A percentile compares a stretch with the other conserved stretches of the same genome.
phyloP scores from a whole-genome alignment of 2,888 invertebrate species.

The Lycocerus yunnanus region DNA sequence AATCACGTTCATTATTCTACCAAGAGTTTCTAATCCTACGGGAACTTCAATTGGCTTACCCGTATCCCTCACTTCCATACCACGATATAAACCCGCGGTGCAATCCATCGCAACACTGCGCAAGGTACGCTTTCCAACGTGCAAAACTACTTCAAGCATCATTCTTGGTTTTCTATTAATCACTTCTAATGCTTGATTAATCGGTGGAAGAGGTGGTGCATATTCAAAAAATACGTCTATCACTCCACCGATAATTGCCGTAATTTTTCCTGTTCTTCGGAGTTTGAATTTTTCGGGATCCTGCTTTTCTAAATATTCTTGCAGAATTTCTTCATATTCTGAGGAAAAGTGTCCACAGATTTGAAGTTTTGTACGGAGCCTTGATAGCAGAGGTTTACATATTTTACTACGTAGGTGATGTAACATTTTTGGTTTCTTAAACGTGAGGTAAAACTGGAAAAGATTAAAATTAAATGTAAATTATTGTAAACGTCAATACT shows the following conservation, averaged over 20 bases:
- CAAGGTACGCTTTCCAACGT: slow-evolving; percentile 76
- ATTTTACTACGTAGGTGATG: neutral
- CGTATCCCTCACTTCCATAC: slow-evolving; percentile 78
- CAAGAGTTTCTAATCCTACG: slow-evolving; percentile 87
- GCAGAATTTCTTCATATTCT: neutral
- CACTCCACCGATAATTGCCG: slow-evolving; percentile 95
- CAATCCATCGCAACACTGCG: slow-evolving; percentile 93
- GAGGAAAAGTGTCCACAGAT: neutral
- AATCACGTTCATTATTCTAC: slow-evolving; percentile 93
- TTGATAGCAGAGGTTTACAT: neutral
- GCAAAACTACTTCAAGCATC: slow-evolving; percentile 73
- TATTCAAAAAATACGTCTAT: slow-evolving; percentile 96
- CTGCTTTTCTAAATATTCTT: neutral
- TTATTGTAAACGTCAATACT: neutral
- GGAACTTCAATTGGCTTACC: slow-evolving; percentile 91
- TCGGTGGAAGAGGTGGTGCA: slow-evolving; percentile 77
- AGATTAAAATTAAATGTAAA: neutral
- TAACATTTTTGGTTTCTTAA: neutral
- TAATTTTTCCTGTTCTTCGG: slow-evolving; percentile 67
- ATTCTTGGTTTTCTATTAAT: slow-evolving; percentile 79
- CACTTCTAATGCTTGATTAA: slow-evolving; percentile 93
- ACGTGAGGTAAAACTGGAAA: neutral
- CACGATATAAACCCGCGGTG: slow-evolving; percentile 91
- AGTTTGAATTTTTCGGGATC: neutral
- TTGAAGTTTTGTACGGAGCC: neutral